Percentiles rank a stretch among this genome's conserved stretches.
Evolutionary conservation across 2,888 invertebrate genomes (phyloP).

Genomic region (Eupithecia dodoneata): DNA sequence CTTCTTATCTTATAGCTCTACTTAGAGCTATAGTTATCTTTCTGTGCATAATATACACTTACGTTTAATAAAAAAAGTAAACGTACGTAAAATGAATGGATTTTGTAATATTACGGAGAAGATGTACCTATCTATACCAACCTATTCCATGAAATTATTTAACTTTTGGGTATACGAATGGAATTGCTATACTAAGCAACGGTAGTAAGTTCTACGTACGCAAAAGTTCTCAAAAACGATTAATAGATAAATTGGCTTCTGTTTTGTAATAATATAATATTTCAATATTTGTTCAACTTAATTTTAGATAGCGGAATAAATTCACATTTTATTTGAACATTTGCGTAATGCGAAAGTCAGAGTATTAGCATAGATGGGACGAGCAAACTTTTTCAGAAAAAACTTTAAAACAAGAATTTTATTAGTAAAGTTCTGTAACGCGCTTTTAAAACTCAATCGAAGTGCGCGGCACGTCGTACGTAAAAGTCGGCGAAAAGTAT

Average conservation of each 20-base stretch:
- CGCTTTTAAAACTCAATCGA: constrained; percentile 74
- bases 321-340: constrained; percentile 35
- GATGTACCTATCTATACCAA: background rate
- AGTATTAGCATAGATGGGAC: constrained; percentile 54
- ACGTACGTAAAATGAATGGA: background rate
- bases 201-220: too few relatives aligned
- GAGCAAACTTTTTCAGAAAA: constrained; percentile 59
- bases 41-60: background rate
- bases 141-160: too few relatives aligned
- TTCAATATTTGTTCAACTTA: background rate
- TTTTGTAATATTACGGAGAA: background rate
- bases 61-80: background rate
- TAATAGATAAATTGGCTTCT: background rate
- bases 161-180: too few relatives aligned
- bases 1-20: constrained; percentile 13
- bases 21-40: background rate
- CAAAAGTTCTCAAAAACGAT: background rate
- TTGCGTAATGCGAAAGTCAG: constrained; percentile 47
- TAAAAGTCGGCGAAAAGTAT: constrained; percentile 78
- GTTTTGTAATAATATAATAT: too few relatives aligned
- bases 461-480: constrained; percentile 79
- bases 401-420: constrained; percentile 69
- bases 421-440: constrained; percentile 68
- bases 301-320: constrained; percentile 20
- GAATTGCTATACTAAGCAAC: too few relatives aligned